Conservation (phyloP, 2,113 vertebrate genomes). For the Camelus bactrianus region DNA sequence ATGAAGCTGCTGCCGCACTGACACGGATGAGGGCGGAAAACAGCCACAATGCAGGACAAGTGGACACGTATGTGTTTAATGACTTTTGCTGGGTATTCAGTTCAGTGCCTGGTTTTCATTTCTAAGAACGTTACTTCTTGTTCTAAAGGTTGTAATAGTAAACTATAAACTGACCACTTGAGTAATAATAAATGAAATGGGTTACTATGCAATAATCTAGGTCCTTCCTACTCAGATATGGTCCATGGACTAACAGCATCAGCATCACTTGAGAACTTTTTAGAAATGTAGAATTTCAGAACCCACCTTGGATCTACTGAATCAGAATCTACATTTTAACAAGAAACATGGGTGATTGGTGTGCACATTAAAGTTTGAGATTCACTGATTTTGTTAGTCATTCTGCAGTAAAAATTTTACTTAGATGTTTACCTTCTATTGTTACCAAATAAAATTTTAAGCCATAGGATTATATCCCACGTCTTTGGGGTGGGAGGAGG, state of each 20-base stretch:
- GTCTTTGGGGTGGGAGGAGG: no score
- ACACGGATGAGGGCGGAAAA: conserved; percentile 99
- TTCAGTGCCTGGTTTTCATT: conserved; percentile 26
- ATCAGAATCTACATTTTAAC: conserved; percentile 55
- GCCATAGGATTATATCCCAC: background rate
- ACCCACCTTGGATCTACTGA: background rate
- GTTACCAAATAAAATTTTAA: conserved; percentile 42
- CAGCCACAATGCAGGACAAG: conserved; percentile 96
- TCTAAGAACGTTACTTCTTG: conserved; percentile 46
- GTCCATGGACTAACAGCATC: background rate
- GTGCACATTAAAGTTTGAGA: conserved; percentile 42
- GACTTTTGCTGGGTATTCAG: background rate
- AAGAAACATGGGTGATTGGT: conserved; percentile 32
- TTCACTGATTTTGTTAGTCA: conserved; percentile 16
- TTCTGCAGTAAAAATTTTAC: conserved; percentile 49
- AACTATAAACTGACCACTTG: conserved; percentile 41
- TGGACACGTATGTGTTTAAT: conserved; percentile 96
- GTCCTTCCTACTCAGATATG: background rate
- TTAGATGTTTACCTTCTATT: conserved; percentile 31
- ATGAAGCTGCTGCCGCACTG: conserved; percentile 98
- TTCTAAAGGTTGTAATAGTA: conserved; percentile 15
- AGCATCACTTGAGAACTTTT: conserved; percentile 20
- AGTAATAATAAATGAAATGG: conserved; percentile 55
- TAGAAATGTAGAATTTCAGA: conserved; percentile 37
- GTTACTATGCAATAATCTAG: background rate